Evolutionary conservation across 2,113 vertebrate genomes (phyloP).

Genomic region (Isurus oxyrinchus): DNA sequence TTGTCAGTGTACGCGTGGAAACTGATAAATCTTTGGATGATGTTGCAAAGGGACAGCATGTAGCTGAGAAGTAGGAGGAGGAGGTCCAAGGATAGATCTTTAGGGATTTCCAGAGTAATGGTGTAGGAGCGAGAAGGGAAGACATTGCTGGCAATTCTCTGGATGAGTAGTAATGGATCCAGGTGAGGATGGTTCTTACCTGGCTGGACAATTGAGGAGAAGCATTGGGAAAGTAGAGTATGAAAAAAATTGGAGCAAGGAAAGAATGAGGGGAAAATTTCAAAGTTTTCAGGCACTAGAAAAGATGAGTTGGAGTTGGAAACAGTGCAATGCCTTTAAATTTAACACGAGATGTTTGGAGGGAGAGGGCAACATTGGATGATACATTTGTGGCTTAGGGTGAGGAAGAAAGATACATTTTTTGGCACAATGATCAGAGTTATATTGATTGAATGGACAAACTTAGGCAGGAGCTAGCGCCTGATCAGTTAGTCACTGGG

Average conservation of each 20-base stretch:
- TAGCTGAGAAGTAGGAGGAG: neutral
- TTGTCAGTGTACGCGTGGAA: neutral
- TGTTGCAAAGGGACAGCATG: neutral
- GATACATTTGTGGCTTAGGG: neutral
- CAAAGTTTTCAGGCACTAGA: neutral
- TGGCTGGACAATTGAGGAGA: neutral
- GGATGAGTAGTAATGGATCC: neutral
- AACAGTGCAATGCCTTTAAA: neutral
- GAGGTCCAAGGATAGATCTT: neutral
- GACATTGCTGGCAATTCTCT: neutral
- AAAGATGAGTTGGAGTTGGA: neutral
- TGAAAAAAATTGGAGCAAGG: neutral
- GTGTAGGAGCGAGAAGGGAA: neutral
- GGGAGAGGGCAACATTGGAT: neutral
- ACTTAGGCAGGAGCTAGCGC: neutral
- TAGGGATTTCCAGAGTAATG: neutral
- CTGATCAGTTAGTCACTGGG: neutral
- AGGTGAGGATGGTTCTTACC: neutral
- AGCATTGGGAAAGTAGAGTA: neutral
- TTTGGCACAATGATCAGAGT: neutral
- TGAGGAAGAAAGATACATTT: neutral
- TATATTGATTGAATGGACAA: neutral
- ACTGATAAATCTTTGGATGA: neutral
- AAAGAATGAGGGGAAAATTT: neutral
- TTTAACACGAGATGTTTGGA: neutral